phyloP scores from a whole-genome alignment of 2,888 invertebrate species.

The Scaptomyza flava region DNA sequence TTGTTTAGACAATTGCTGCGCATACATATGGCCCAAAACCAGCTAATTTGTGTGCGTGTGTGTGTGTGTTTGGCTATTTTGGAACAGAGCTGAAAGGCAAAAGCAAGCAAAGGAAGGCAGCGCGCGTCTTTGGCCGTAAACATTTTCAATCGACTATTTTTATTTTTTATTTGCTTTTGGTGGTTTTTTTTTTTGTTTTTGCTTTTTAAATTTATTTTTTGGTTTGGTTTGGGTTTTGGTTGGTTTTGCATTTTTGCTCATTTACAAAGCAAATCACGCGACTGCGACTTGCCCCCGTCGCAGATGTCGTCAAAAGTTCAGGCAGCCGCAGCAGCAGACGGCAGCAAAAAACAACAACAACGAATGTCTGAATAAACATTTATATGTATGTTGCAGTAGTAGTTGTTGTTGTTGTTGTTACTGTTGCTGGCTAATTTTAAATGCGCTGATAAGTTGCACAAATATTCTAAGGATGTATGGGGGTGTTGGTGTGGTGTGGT shows the following conservation, averaged over 20 bases:
- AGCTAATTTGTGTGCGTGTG: slow-evolving; percentile 43
- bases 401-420: slow-evolving; percentile 14
- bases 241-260: slow-evolving; percentile 68
- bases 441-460: slow-evolving; percentile 79
- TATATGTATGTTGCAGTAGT: slow-evolving; percentile 15
- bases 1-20: slow-evolving; percentile 61
- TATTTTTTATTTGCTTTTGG: slow-evolving; percentile 60
- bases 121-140: slow-evolving; percentile 58
- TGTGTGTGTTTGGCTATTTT: slow-evolving; percentile 54
- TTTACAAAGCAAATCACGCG: slow-evolving; percentile 79
- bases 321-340: slow-evolving; percentile 27
- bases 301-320: slow-evolving; percentile 76
- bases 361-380: slow-evolving; percentile 32
- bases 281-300: slow-evolving; percentile 64
- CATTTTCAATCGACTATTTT: slow-evolving; percentile 80
- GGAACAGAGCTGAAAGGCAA: slow-evolving; percentile 49
- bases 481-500: slow-evolving; percentile 16
- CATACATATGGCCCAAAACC: slow-evolving; percentile 36
- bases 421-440: slow-evolving; percentile 71
- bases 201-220: slow-evolving; percentile 28
- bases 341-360: slow-evolving; percentile 22
- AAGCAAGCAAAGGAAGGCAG: slow-evolving; percentile 26
- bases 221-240: slow-evolving; percentile 29
- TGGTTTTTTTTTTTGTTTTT: slow-evolving; percentile 21
- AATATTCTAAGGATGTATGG: slow-evolving; percentile 69